These are phyloP conservation scores for Deilephila elpenor DNA, from an alignment of 2,888 invertebrate genomes.

Conservation along the genomic window DNA sequence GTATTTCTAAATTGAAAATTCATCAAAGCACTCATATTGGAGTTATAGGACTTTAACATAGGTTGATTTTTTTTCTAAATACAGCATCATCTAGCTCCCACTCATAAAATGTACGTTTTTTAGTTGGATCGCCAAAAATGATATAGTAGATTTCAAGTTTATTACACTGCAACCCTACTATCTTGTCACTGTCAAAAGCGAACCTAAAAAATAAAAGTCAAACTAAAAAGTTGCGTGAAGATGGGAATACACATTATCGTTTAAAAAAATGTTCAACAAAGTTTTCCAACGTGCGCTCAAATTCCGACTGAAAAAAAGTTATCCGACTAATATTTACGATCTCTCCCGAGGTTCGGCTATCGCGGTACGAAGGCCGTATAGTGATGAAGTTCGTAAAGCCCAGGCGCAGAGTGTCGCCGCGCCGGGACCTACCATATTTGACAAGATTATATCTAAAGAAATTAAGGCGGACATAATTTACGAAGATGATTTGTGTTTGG, in stretches of 20 bases:
- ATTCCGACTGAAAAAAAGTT: constrained; percentile 74
- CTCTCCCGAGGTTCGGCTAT: constrained; percentile 73
- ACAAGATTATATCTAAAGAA: constrained; percentile 89
- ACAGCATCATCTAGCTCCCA: too few relatives aligned
- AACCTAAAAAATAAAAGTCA: not conserved
- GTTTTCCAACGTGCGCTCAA: constrained; percentile 77
- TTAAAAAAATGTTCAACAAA: constrained; percentile 77
- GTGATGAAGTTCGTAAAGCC: constrained; percentile 75
- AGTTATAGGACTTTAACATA: too few relatives aligned
- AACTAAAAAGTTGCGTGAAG: not conserved
- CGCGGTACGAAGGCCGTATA: constrained; percentile 69
- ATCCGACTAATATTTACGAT: constrained; percentile 79
- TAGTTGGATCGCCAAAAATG: not conserved
- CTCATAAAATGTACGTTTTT: too few relatives aligned
- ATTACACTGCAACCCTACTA: constrained; percentile 11
- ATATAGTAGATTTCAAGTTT: constrained; percentile 6
- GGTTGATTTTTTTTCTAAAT: too few relatives aligned
- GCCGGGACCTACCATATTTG: constrained; percentile 88
- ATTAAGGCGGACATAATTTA: constrained; percentile 92
- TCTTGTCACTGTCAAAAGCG: constrained; percentile 37
- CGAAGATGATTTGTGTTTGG: constrained; percentile 92
- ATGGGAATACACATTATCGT: constrained; percentile 40
- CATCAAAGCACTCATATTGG: too few relatives aligned
- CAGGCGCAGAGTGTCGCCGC: constrained; percentile 66
- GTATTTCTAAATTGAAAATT: too few relatives aligned